Evolutionary conservation across 1,140 invertebrate genomes (phyloP), one percentile per base, ranked within the genome.

Genomic region (Heterodera carotae): DNA sequence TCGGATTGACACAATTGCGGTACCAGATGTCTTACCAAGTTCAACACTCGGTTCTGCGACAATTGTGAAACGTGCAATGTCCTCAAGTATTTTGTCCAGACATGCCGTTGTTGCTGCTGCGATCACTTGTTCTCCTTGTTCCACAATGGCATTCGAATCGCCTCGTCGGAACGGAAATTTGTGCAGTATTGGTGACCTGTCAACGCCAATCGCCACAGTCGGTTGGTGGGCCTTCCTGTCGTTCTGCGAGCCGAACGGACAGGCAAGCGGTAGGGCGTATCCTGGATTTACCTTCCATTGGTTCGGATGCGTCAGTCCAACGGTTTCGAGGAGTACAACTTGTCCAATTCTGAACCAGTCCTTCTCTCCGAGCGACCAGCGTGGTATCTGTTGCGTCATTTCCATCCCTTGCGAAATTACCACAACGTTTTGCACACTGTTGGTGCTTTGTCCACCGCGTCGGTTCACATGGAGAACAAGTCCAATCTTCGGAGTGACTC

Each of bases 21-120:
- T 67, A 3, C 64, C 64, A 27, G 18, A 18, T 4, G 64, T 5
- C 5, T n/a, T 5, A 22, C 64, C 64, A 6, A n/a, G 18, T 18
- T 34, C 18, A 18, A 67, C n/a, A 22, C 25, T 18, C 5, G 36
- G 64, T 25, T 25, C n/a, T 12, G 64, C 18, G 4, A 25, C 25
- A n/a, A 67, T 67, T 33, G 64, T 67, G n/a, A 67, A 67, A 15
- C 64, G 64, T 67, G 18, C 31, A 5, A 67, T 27, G 31, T 67
- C 64, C 18, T 33, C 36, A 18, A 22, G 18, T 6, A 67, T 7
- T 67, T 36, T 33, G 4, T 67, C 64, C 36, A 36, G 31, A 7
- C 64, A 67, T 18, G 64, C 64, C 22, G 64, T 67, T 18, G 25
- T 67, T 25, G 64, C 64, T 25, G 64, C 64, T 22, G 64, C 64